phyloP scores from a whole-genome alignment of 2,113 vertebrate genomes.

The Oreamnos americanus region DNA sequence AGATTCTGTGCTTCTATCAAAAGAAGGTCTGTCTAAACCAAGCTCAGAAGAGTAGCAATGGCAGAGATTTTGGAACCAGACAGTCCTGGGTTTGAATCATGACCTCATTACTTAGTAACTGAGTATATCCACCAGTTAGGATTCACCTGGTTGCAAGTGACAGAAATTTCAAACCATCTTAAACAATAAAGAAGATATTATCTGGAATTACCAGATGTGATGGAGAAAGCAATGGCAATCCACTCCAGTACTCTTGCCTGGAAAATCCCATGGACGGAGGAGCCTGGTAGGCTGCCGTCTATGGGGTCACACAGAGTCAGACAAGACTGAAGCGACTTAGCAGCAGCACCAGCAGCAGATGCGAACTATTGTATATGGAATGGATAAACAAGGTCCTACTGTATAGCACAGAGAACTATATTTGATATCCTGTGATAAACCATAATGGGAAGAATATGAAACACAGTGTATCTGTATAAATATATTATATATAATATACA shows the following conservation, averaged over 20 bases:
- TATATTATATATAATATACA: background rate
- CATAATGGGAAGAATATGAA: background rate
- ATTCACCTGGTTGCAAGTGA: background rate
- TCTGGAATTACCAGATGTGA: background rate
- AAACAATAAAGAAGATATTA: background rate
- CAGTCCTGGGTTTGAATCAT: background rate
- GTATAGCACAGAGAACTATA: background rate
- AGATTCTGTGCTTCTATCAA: background rate
- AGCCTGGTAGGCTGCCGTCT: too few species aligned
- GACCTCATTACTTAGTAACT: background rate
- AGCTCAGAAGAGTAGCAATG: background rate
- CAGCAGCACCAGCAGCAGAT: background rate
- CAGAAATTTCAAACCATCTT: background rate
- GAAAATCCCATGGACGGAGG: fast-evolving
- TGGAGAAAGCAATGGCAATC: too few species aligned
- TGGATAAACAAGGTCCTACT: background rate
- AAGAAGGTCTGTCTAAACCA: background rate
- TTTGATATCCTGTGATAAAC: background rate
- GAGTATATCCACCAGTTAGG: background rate
- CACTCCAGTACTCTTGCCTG: too few species aligned
- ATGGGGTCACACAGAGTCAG: too few species aligned
- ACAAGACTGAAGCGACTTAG: too few species aligned
- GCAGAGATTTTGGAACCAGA: background rate
- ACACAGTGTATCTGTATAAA: background rate
- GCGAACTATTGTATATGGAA: background rate